phyloP scores from a whole-genome alignment of 2,113 vertebrate genomes.

The Cinclus cinclus region DNA sequence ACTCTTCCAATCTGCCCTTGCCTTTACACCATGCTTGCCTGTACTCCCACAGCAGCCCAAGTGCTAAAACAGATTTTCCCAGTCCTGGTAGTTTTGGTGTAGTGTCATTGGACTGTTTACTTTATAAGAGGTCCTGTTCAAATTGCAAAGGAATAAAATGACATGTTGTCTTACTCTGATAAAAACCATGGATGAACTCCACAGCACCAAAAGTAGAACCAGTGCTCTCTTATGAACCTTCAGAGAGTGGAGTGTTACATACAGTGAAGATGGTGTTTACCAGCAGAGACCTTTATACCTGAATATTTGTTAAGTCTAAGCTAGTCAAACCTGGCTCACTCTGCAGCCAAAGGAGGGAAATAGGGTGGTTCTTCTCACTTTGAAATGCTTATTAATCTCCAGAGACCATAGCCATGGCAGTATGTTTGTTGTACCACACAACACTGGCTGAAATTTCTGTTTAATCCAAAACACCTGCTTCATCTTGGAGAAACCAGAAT shows the following conservation, averaged over 20 bases:
- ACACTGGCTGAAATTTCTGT: not conserved
- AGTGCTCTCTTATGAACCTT: not conserved
- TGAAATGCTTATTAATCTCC: not conserved
- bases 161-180: not conserved
- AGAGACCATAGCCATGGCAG: not conserved
- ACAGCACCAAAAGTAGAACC: not conserved
- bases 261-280: not conserved
- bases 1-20: too few relatives aligned
- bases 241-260: not conserved
- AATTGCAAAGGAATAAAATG: not conserved
- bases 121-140: not conserved
- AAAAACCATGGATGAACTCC: not conserved
- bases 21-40: accelerated
- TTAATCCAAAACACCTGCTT: not conserved
- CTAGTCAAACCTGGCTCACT: not conserved
- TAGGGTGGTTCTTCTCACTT: not conserved
- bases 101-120: not conserved
- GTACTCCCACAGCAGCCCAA: not conserved
- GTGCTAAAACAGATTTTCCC: not conserved
- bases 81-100: not conserved
- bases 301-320: not conserved
- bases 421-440: not conserved
- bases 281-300: not conserved
- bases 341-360: not conserved
- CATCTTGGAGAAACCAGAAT: not conserved